Conservation (phyloP, 2,888 invertebrate genomes). For the Lysandra coridon region DNA sequence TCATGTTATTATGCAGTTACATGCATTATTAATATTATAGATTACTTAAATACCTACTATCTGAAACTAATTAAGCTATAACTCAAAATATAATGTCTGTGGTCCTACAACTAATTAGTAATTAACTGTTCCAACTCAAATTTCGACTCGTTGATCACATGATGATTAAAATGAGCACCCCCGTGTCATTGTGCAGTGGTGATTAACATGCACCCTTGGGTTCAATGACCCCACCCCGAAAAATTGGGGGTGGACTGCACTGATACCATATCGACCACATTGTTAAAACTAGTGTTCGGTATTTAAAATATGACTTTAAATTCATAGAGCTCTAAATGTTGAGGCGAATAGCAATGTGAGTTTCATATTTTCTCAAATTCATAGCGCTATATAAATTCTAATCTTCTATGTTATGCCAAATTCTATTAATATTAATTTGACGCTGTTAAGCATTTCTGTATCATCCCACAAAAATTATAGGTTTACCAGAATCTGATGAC, state of each 20-base stretch:
- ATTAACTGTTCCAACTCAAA: background rate
- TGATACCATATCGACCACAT: constrained; percentile 28
- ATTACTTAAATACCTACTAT: background rate
- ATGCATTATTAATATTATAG: no score
- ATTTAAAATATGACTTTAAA: background rate
- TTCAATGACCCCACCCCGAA: constrained; percentile 50
- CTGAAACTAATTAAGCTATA: background rate
- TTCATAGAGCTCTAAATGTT: background rate
- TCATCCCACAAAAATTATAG: no score
- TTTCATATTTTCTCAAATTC: background rate
- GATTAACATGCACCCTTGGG: constrained; percentile 44
- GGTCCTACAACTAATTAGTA: background rate
- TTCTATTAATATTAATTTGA: no score
- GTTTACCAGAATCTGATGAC: no score
- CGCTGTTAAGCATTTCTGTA: no score
- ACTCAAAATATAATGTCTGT: background rate
- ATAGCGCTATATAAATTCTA: no score
- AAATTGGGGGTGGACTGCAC: constrained; percentile 43
- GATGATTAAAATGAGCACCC: constrained; percentile 21
- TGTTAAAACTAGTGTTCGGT: background rate
- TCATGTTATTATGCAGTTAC: no score
- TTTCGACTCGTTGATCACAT: constrained; percentile 12
- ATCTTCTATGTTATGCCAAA: no score
- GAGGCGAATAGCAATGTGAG: background rate
- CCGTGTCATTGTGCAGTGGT: constrained; percentile 30